These are phyloP conservation scores for Heliconius melpomene DNA, from an alignment of 1,140 invertebrate species.

Conservation along the genomic window DNA sequence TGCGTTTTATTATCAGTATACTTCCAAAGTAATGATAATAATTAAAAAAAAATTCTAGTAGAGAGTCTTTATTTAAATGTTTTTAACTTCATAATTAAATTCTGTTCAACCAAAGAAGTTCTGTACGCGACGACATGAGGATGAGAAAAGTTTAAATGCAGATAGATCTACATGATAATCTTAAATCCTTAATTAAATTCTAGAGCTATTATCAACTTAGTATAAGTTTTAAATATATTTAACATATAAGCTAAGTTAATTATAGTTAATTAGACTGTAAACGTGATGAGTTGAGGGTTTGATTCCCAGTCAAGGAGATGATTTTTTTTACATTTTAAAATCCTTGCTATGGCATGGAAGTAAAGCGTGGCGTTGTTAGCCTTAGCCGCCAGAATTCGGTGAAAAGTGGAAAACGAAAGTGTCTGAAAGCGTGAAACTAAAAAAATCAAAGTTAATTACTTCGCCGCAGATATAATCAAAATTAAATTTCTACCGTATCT, in stretches of 20 bases:
- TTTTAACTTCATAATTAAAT: not conserved
- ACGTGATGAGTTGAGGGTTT: too few relatives aligned
- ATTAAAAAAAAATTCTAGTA: not conserved
- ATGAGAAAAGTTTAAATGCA: not conserved
- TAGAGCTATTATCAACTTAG: not conserved
- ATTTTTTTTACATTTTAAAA: too few relatives aligned
- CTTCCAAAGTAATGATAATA: not conserved
- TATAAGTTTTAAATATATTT: not conserved
- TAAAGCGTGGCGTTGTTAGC: too few relatives aligned
- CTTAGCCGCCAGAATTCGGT: too few relatives aligned
- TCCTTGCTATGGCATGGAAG: too few relatives aligned
- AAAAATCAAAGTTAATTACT: not conserved
- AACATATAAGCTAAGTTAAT: not conserved
- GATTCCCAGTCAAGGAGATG: too few relatives aligned
- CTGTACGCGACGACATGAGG: not conserved
- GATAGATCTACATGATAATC: not conserved
- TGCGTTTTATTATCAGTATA: too few relatives aligned
- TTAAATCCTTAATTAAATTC: slow-evolving; percentile 3
- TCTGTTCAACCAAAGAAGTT: not conserved
- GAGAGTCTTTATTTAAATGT: not conserved
- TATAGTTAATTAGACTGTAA: too few relatives aligned
- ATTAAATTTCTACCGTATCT: slow-evolving; percentile 54
- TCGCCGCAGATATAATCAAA: not conserved
- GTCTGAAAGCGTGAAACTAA: too few relatives aligned
- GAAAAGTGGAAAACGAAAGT: too few relatives aligned